Evolutionary conservation across 1,140 invertebrate genomes (phyloP).

Genomic region (Oryzaephilus surinamensis): DNA sequence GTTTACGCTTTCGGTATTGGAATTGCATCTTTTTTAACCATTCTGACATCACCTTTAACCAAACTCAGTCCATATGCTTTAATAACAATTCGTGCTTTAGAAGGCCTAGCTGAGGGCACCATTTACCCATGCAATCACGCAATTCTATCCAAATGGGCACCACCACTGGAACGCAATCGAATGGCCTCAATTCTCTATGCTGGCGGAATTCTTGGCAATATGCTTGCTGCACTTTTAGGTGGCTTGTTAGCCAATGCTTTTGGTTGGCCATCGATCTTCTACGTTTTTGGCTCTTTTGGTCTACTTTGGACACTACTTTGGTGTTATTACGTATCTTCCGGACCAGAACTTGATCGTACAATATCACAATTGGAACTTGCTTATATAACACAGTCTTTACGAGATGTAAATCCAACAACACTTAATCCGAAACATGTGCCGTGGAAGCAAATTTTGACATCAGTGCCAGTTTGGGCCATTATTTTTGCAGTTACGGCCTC

Average conservation of each 20-base stretch:
- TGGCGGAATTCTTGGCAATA: constrained; percentile 73
- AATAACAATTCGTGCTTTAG: constrained; percentile 62
- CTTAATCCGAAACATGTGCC: too few species aligned
- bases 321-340: constrained; percentile 59
- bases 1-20: constrained; percentile 74
- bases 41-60: constrained; percentile 69
- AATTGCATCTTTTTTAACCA: constrained; percentile 64
- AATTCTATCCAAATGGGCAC: constrained; percentile 83
- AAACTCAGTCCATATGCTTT: constrained; percentile 58
- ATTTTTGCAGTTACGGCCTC: too few species aligned
- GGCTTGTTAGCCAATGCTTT: constrained; percentile 58
- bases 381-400: constrained; percentile 54
- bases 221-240: constrained; percentile 63
- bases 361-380: constrained; percentile 64
- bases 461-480: constrained; percentile 82
- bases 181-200: constrained; percentile 68
- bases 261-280: constrained; percentile 81
- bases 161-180: constrained; percentile 64
- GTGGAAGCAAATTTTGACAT: constrained; percentile 71
- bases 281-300: too few species aligned
- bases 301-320: too few species aligned
- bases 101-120: constrained; percentile 83
- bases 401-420: too few species aligned
- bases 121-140: constrained; percentile 83
- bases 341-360: constrained; percentile 60